Conservation (phyloP, 2,888 invertebrate genomes). For the Euproctis similis region DNA sequence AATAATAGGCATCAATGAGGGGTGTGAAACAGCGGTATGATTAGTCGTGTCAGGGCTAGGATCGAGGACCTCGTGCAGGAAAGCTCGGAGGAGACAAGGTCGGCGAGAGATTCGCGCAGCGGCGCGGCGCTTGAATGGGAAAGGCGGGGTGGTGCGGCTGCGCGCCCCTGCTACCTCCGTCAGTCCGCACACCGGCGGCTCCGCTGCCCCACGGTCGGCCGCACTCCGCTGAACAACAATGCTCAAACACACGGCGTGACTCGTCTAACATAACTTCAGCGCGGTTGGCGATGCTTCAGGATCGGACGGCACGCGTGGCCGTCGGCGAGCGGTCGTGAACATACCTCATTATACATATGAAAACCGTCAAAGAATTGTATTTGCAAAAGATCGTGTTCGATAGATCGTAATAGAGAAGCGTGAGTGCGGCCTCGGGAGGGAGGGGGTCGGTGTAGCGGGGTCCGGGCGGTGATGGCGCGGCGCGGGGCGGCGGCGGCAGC, state of each 20-base stretch:
- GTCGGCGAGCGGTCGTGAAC: constrained; percentile 64
- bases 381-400: constrained; percentile 58
- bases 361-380: constrained; percentile 57
- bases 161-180: constrained; percentile 50
- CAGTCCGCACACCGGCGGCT: constrained; percentile 76
- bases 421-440: constrained; percentile 51
- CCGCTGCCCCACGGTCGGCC: constrained; percentile 75
- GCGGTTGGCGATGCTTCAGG: constrained; percentile 62
- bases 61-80: constrained; percentile 32
- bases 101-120: constrained; percentile 13
- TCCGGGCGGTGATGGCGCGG: constrained; percentile 55
- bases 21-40: constrained; percentile 12
- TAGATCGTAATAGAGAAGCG: constrained; percentile 55
- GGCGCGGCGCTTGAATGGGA: no score
- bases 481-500: constrained; percentile 54
- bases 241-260: constrained; percentile 69
- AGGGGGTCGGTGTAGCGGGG: constrained; percentile 44
- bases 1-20: constrained; percentile 23
- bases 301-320: constrained; percentile 64
- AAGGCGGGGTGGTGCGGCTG: constrained; percentile 39
- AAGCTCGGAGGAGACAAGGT: constrained; percentile 34
- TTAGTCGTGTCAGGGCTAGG: constrained; percentile 17
- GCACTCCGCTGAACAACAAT: constrained; percentile 74
- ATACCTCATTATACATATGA: constrained; percentile 58
- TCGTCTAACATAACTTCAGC: constrained; percentile 52